Percentiles rank a stretch among this genome's conserved stretches.
phyloP scores from a whole-genome alignment of 1,140 invertebrate genomes.

The Tachypleus tridentatus region DNA sequence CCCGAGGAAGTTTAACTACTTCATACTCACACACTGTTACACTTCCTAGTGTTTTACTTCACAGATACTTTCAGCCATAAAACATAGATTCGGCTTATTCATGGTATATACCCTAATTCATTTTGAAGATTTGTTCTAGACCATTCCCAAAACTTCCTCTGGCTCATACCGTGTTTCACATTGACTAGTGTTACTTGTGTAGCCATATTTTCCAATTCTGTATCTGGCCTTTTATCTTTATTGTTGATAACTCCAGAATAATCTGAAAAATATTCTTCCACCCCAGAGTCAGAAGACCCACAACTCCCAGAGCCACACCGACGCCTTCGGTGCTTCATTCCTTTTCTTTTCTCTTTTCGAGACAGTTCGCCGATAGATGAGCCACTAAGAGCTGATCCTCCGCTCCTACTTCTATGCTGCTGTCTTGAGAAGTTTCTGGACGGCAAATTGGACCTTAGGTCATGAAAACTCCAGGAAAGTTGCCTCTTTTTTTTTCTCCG shows the following conservation, averaged over 20 bases:
- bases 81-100: neutral
- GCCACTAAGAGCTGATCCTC: no score
- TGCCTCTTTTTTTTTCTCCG: conserved; percentile 1
- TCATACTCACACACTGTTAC: no score
- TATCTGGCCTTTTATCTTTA: neutral
- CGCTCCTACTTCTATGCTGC: no score
- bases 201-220: conserved; percentile 1
- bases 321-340: conserved; percentile 7
- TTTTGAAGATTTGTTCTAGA: conserved; percentile 21
- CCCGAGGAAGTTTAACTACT: no score
- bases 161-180: conserved; percentile 14
- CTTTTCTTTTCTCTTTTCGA: neutral
- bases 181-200: conserved; percentile 13
- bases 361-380: no score
- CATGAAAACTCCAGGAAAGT: conserved; percentile 18
- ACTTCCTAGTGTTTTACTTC: no score
- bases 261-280: conserved; percentile 17
- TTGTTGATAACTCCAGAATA: neutral
- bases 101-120: conserved; percentile 22
- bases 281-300: conserved; percentile 16
- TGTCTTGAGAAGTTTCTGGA: no score
- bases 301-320: neutral
- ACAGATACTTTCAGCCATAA: no score
- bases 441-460: conserved; percentile 2
- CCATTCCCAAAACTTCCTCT: conserved; percentile 17